These are phyloP conservation scores for Diploptera punctata DNA, from an alignment of 2,888 invertebrate species.

Conservation along the genomic window DNA sequence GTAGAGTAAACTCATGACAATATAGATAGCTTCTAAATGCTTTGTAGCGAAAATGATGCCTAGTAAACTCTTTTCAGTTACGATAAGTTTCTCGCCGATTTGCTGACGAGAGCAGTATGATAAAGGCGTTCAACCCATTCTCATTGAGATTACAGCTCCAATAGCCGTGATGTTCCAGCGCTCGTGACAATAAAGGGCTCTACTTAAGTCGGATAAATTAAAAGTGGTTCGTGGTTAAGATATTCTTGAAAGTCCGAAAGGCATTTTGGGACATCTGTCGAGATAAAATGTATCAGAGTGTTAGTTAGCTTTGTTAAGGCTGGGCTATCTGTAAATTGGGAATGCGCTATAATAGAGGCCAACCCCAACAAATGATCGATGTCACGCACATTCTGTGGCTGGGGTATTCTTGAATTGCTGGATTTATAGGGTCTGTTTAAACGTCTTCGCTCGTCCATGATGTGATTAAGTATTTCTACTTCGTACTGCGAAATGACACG, in stretches of 20 bases:
- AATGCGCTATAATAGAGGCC: background rate
- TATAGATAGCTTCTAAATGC: conserved; percentile 17
- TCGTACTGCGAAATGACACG: background rate
- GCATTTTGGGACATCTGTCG: background rate
- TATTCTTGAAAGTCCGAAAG: background rate
- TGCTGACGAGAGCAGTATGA: conserved; percentile 41
- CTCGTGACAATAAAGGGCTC: conserved; percentile 40
- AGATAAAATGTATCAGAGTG: background rate
- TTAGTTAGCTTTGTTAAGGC: background rate
- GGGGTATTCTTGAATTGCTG: background rate
- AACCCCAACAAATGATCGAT: background rate
- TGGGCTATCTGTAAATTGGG: background rate
- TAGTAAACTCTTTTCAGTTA: conserved; percentile 39
- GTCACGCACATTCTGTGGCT: background rate
- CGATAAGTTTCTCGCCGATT: conserved; percentile 33
- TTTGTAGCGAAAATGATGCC: conserved; percentile 38
- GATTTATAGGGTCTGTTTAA: background rate
- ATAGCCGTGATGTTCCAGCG: conserved; percentile 39
- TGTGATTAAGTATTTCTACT: background rate
- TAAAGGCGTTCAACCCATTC: conserved; percentile 35
- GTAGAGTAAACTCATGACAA: conserved; percentile 39
- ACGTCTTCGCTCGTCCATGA: background rate
- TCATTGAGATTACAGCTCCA: conserved; percentile 32
- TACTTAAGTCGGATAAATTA: conserved; percentile 40
- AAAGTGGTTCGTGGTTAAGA: background rate